Evolutionary conservation across 2,797 vertebrate genomes (phyloP).

Genomic region (Benthosema pterotum): DNA sequence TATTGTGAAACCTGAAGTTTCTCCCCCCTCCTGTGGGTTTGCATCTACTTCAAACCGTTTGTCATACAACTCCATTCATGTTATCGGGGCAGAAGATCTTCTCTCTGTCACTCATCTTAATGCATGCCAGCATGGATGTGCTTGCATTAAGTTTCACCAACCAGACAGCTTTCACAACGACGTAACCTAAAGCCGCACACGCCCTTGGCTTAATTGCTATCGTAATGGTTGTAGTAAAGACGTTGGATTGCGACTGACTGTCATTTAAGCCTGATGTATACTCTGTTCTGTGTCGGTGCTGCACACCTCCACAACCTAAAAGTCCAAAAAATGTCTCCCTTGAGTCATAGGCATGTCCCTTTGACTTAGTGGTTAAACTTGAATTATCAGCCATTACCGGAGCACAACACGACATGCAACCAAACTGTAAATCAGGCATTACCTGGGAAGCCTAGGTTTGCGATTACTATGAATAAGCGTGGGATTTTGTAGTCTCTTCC

Average conservation of each 20-base stretch:
- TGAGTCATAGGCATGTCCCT: too few relatives aligned
- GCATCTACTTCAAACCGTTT: conserved; percentile 7
- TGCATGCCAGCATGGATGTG: not conserved
- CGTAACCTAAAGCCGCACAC: not conserved
- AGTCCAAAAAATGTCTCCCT: too few relatives aligned
- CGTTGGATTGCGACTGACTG: conserved; percentile 8
- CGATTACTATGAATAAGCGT: not conserved
- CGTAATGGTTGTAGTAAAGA: conserved; percentile 15
- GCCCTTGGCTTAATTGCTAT: conserved; percentile 11
- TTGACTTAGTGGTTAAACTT: too few relatives aligned
- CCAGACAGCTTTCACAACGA: conserved; percentile 14
- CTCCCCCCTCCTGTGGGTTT: conserved; percentile 11
- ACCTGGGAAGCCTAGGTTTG: conserved; percentile 15
- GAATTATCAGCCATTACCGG: too few relatives aligned
- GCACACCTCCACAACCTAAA: too few relatives aligned
- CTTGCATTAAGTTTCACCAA: conserved; percentile 5
- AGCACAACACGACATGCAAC: too few relatives aligned
- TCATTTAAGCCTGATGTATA: not conserved
- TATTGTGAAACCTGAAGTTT: not conserved
- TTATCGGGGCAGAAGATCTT: conserved; percentile 3
- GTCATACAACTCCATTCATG: not conserved
- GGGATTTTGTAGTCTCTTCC: not conserved
- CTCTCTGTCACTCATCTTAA: conserved; percentile 4
- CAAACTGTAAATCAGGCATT: not conserved
- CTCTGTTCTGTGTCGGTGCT: too few relatives aligned